Base-by-base conservation (phyloP, 2,888 invertebrate species). In the Rhabditoides inermis region DNA sequence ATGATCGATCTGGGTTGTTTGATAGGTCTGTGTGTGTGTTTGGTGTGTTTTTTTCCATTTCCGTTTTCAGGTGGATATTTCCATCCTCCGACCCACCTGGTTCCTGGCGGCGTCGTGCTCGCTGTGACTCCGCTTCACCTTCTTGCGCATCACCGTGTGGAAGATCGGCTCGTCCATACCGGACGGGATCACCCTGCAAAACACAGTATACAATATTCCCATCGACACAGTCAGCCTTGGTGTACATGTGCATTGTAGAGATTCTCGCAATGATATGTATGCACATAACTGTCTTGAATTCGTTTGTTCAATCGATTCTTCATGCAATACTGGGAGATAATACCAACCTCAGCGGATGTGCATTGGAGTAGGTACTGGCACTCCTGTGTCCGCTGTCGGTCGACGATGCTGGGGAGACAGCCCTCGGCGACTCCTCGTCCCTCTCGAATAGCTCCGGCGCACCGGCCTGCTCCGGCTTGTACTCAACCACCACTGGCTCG, bases 401-500 rank as follows among this genome's bases (percentile, higher is more conserved):
- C 32, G 56, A 55, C 2, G 61, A 61, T 15, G 65, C 63, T 1
- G 65, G 65, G 18, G 60, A 60, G 12, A 65, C 60, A 7, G 65
- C 65, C 35, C 65, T 54, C 45, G 55, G 58, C 4, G 63, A 61
- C 45, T 60, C 58, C 22, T 30, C 20, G 62, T 63, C 68, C 56
- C 59, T 66, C 51, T 68, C 68, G 47, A 66, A 68, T 39, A 68
- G 59, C 51, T 65, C 62, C 23, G 59, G 60, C 35, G 46, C 30
- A 18, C 52, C 37, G n/a, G 45, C 49, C n/a, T 39, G 32, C 25
- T 68, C 63, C 35, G 60, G 60, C 30, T 69, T 68, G 58, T 61
- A 63, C 49, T 76, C 73, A 25, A 75, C 70, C 18, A 75, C 62
- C 12, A 76, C 67, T 23, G 75, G 72, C 54, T 75, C 75, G 54